Percentiles rank a stretch among this genome's conserved stretches.
phyloP scores from a whole-genome alignment of 2,888 invertebrate genomes.

The Geophilus truncorum region DNA sequence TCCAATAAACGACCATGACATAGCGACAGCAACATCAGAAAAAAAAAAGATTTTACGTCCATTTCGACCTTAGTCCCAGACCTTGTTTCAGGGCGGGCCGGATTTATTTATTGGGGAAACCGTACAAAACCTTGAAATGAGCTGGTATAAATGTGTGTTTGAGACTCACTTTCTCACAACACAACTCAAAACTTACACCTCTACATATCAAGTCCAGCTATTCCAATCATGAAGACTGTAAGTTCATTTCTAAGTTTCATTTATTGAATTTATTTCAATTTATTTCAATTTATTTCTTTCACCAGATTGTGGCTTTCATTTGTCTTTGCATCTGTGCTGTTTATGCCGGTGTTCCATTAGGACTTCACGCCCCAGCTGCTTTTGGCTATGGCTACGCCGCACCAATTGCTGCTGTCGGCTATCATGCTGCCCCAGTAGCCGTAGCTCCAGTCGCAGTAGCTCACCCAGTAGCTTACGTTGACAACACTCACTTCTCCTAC shows the following conservation, averaged over 20 bases:
- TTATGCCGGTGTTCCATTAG: not conserved
- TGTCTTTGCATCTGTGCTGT: not conserved
- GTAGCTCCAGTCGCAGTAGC: not conserved
- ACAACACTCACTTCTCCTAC: conserved; percentile 30
- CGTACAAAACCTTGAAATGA: not conserved
- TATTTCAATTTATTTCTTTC: too few relatives aligned
- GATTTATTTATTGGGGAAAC: not conserved
- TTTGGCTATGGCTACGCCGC: too few relatives aligned
- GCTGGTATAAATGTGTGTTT: not conserved
- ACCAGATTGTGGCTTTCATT: too few relatives aligned
- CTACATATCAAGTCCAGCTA: too few relatives aligned
- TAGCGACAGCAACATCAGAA: too few relatives aligned
- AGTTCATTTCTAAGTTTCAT: too few relatives aligned
- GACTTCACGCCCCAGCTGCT: not conserved
- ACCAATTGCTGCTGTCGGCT: not conserved
- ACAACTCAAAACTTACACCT: not conserved
- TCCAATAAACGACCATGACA: not conserved
- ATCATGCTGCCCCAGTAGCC: too few relatives aligned
- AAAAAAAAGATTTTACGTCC: not conserved
- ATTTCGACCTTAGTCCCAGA: not conserved
- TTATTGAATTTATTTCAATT: too few relatives aligned
- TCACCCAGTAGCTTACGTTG: not conserved
- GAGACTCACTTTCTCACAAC: too few relatives aligned
- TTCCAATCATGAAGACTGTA: too few relatives aligned
- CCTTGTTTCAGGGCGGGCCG: not conserved